Conservation (phyloP, 2,113 vertebrate genomes). For the Cepphus grylle region DNA sequence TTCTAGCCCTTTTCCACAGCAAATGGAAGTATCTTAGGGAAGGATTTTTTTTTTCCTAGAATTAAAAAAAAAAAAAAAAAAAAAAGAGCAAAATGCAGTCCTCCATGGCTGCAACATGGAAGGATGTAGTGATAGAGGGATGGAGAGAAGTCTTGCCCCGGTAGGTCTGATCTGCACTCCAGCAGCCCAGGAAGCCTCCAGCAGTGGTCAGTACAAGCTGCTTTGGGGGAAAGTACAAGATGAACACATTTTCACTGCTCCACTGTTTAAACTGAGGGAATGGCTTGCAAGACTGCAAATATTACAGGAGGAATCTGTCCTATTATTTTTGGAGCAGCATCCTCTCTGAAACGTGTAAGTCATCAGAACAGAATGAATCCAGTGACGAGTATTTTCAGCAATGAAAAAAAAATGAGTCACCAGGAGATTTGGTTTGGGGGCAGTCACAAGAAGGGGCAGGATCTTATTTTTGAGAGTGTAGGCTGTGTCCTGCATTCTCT, state of each 20-base stretch:
- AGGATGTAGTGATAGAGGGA: background rate
- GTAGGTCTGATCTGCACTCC: background rate
- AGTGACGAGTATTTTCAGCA: background rate
- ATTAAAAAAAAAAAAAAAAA: background rate
- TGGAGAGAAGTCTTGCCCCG: background rate
- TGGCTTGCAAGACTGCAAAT: background rate
- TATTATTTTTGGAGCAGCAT: background rate
- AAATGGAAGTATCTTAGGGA: background rate
- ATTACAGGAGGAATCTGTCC: background rate
- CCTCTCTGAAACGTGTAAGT: background rate
- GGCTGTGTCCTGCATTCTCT: background rate
- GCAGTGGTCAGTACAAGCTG: background rate
- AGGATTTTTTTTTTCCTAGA: background rate
- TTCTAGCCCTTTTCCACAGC: background rate
- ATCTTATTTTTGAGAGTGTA: background rate
- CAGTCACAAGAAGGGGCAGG: background rate
- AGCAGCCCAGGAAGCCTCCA: background rate
- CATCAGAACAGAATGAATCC: slow-evolving; percentile 13
- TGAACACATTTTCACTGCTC: background rate
- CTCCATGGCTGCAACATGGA: background rate
- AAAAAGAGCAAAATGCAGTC: background rate
- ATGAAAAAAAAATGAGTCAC: background rate
- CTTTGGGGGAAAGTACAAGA: background rate
- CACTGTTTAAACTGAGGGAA: background rate
- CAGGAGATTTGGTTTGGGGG: background rate